Percentiles rank a stretch among this genome's conserved stretches.
phyloP scores from a whole-genome alignment of 1,140 invertebrate genomes.

The Delia radicum region DNA sequence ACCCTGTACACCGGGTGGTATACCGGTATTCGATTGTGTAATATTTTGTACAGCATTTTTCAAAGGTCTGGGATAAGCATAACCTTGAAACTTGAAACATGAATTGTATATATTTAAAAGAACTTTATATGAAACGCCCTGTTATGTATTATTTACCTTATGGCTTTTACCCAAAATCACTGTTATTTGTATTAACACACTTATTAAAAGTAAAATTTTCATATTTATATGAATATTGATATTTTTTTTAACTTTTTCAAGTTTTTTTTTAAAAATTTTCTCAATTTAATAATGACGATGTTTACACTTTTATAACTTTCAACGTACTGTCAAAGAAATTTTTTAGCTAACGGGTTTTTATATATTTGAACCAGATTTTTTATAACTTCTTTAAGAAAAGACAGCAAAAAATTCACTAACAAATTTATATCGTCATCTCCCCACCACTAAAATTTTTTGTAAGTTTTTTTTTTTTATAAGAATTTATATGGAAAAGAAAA shows the following conservation, averaged over 20 bases:
- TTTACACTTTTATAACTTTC: neutral
- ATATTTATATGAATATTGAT: neutral
- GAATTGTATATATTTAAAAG: neutral
- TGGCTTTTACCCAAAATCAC: neutral
- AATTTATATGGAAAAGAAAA: too few relatives aligned
- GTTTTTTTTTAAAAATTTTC: neutral
- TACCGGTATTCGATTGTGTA: neutral
- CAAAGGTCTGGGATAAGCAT: neutral
- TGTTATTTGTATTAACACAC: neutral
- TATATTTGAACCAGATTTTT: neutral
- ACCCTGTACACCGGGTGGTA: constrained; percentile 39
- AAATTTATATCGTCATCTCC: too few relatives aligned
- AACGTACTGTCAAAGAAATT: neutral
- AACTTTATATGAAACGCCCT: too few relatives aligned
- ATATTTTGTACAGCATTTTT: neutral
- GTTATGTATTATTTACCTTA: neutral
- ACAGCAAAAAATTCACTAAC: neutral
- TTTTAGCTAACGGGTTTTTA: neutral
- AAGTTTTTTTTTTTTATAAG: too few relatives aligned
- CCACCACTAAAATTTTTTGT: too few relatives aligned
- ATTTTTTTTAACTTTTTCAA: neutral
- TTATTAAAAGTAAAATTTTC: neutral
- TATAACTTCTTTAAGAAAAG: too few relatives aligned
- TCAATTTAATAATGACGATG: neutral
- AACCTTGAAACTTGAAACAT: neutral